A percentile compares a stretch with the other conserved stretches of the same genome.
Evolutionary conservation across 2,888 invertebrate species (phyloP).

Genomic region (Cheilosia vernalis): DNA sequence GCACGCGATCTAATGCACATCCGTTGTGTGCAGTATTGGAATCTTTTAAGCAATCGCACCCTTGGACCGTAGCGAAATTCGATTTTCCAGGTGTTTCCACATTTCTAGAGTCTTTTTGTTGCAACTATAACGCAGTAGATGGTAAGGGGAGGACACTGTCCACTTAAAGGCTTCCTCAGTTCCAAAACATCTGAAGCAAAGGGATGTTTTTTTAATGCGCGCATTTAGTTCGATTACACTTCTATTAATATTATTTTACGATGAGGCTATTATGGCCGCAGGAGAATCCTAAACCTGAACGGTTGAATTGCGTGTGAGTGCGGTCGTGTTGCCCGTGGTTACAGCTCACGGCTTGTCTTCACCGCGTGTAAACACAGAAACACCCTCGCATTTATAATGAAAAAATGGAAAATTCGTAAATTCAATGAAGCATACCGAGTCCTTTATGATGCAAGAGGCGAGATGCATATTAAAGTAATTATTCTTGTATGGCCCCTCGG

Average conservation of each 20-base stretch:
- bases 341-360: constrained; percentile 57
- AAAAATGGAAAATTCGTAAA: constrained; percentile 62
- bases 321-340: constrained; percentile 74
- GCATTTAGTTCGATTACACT: constrained; percentile 70
- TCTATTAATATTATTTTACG: constrained; percentile 59
- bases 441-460: constrained; percentile 56
- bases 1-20: constrained; percentile 56
- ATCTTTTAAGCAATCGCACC: constrained; percentile 53
- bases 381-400: constrained; percentile 61
- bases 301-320: constrained; percentile 66
- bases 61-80: constrained; percentile 68
- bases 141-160: constrained; percentile 60
- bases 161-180: constrained; percentile 55
- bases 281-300: constrained; percentile 43
- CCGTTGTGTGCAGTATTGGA: constrained; percentile 53
- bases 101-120: constrained; percentile 3
- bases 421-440: constrained; percentile 70
- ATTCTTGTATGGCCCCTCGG: constrained; percentile 63
- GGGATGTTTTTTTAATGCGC: constrained; percentile 62
- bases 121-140: constrained; percentile 17
- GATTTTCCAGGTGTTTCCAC: constrained; percentile 72
- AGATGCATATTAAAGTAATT: constrained; percentile 74
- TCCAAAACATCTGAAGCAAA: constrained; percentile 24
- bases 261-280: constrained; percentile 28
- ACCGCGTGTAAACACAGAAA: constrained; percentile 42